Evolutionary conservation across 1,140 invertebrate species (phyloP).

Genomic region (Microplitis demolitor): DNA sequence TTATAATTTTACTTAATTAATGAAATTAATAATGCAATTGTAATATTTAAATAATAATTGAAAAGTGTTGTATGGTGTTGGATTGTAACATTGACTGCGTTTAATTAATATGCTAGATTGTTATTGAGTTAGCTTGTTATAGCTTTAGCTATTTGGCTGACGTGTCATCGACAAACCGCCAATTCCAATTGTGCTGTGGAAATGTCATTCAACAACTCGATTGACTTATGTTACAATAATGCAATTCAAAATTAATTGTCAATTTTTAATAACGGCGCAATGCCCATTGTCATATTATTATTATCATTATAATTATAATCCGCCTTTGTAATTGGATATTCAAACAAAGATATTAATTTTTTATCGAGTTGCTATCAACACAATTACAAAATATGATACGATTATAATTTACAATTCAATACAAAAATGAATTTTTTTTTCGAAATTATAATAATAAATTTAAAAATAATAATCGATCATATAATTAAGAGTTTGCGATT

Average conservation of each 20-base stretch:
- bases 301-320: no score
- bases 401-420: neutral
- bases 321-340: no score
- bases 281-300: no score
- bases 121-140: slow-evolving; percentile 44
- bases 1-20: no score
- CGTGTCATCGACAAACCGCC: slow-evolving; percentile 37
- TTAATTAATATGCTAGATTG: slow-evolving; percentile 37
- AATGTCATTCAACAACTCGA: neutral
- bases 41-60: neutral
- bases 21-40: no score
- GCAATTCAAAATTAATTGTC: neutral
- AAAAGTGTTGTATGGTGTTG: slow-evolving; percentile 20
- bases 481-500: slow-evolving; percentile 32
- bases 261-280: no score
- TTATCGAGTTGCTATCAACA: no score
- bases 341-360: no score
- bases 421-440: neutral
- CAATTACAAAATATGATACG: no score
- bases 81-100: slow-evolving; percentile 30
- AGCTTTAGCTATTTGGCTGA: slow-evolving; percentile 41
- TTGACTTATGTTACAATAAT: neutral
- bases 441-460: neutral
- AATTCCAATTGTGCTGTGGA: neutral
- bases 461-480: slow-evolving; percentile 3